Evolutionary conservation across 2,888 invertebrate species (phyloP), one percentile per base, ranked within the genome.

Genomic region (Amiota minor): DNA sequence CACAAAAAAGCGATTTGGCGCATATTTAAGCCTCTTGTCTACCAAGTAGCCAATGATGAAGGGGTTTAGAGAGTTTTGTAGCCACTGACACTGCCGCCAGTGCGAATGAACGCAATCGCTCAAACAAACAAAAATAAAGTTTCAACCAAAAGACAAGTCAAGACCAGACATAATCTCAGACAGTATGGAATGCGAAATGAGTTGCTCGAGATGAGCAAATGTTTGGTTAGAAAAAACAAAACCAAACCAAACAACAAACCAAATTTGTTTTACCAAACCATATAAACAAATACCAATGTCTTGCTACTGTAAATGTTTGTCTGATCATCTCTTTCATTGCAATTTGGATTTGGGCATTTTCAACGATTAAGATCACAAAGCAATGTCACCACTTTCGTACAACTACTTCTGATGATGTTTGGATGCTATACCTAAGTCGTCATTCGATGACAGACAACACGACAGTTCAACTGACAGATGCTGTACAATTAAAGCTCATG

Each of bases 131-230:
- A 35, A 35, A 35, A 35, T 35, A 35, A 35, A 35, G 61, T 14
- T 50, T 12, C 50, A 61, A 70, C 59, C 65, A 72, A 69, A 70
- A n/a, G 14, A 62, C 35, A 4, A 35, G 62, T 78, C 72, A 74
- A 78, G 79, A 81, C 80, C 85, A 83, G 81, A 86, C 87, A 85
- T 87, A 87, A 87, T 87, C 87, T 86, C 85, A 83, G 86, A 86
- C 86, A 78, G 76, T 72, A 73, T 74, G 79, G 86, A 86, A 87
- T 87, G 86, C 83, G 81, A 81, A 74, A 77, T 76, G 72, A 71
- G 76, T 73, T 69, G 56, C 53, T 53, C 50, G 55, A 23, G 65
- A 18, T 67, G 45, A 65, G 67, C 50, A 14, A 23, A 18, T 9
- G 20, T 35, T 35, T 35, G 35, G 4, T 35, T 35, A 35, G 53